Evolutionary conservation across 2,113 vertebrate genomes (phyloP).

Genomic region (Stegastes partitus): DNA sequence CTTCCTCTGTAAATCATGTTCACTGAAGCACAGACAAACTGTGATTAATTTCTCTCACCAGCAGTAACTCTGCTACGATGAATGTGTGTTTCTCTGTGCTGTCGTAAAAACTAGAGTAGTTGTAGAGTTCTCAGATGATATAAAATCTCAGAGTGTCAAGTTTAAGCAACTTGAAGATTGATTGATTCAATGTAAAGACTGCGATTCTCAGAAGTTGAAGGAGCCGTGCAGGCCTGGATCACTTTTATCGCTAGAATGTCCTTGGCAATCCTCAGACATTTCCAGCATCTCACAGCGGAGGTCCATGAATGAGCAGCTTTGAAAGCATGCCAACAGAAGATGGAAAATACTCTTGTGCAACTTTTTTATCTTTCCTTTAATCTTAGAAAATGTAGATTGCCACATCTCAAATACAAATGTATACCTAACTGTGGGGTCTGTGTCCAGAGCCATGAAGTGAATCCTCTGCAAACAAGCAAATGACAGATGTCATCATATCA

Average conservation of each 20-base stretch:
- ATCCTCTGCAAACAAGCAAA: constrained; percentile 11
- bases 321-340: constrained; percentile 41
- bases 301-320: constrained; percentile 36
- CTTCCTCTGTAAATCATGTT: too few species aligned
- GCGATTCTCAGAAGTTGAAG: constrained; percentile 38
- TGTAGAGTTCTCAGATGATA: constrained; percentile 14
- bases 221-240: constrained; percentile 43
- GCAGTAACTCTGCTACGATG: too few species aligned
- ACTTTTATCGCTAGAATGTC: constrained; percentile 65
- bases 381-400: background rate
- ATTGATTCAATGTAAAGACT: constrained; percentile 22
- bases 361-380: constrained; percentile 31
- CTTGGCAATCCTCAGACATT: constrained; percentile 57
- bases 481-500: constrained; percentile 22
- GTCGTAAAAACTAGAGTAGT: background rate
- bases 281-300: constrained; percentile 58
- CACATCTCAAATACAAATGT: constrained; percentile 17
- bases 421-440: background rate
- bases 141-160: background rate
- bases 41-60: too few species aligned
- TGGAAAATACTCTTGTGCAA: constrained; percentile 58
- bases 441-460: background rate
- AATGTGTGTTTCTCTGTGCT: background rate
- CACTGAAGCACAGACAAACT: too few species aligned
- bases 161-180: constrained; percentile 34